Conservation (phyloP, 2,888 invertebrate genomes). For the Tipula unca region DNA sequence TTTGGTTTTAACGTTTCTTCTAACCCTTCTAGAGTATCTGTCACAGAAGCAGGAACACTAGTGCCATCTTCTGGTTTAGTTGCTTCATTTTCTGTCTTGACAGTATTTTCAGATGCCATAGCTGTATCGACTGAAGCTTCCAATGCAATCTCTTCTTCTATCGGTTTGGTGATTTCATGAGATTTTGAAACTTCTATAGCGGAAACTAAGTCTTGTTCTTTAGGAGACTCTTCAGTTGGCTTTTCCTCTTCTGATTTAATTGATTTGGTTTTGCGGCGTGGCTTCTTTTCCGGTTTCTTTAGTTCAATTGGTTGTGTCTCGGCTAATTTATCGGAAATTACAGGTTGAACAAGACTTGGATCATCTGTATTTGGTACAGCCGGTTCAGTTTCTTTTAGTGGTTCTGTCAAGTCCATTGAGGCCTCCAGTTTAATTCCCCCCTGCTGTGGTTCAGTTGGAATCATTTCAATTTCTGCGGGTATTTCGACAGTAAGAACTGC, state of each 20-base stretch:
- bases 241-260: not conserved
- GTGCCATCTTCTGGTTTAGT: too few species aligned
- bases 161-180: not conserved
- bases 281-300: slow-evolving; percentile 28
- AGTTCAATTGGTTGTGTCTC: not conserved
- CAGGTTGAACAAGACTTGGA: not conserved
- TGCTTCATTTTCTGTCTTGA: too few species aligned
- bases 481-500: too few species aligned
- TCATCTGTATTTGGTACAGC: not conserved
- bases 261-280: slow-evolving; percentile 22
- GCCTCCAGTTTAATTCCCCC: too few species aligned
- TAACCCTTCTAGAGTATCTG: too few species aligned
- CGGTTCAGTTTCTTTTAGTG: not conserved
- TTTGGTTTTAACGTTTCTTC: too few species aligned
- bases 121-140: too few species aligned
- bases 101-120: not conserved
- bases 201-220: not conserved
- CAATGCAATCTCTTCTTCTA: not conserved
- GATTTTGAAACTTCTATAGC: not conserved
- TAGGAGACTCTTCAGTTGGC: not conserved
- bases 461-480: not conserved
- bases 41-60: too few species aligned
- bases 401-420: too few species aligned
- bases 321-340: not conserved
- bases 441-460: not conserved